Evolutionary conservation across 2,113 vertebrate genomes (phyloP), one percentile per base, ranked within the genome.

Genomic region (Regulus satrapa): DNA sequence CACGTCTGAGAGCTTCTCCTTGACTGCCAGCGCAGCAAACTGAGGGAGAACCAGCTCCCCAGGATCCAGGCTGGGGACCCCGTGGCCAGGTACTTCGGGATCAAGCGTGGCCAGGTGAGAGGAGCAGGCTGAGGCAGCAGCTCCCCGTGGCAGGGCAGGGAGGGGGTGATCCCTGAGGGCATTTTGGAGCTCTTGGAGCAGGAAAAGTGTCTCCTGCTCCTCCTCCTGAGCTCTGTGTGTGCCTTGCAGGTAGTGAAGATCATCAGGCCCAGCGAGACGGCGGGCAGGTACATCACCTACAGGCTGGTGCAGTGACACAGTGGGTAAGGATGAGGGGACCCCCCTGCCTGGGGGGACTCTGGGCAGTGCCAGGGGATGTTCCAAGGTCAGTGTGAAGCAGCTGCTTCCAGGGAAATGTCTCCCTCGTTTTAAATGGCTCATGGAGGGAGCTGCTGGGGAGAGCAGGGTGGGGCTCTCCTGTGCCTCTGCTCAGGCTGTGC

Each of bases 51-150:
- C 95, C 99, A 99, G 96, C 97, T 99, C 58, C 99, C 99, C 3
- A 98, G 99, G 95, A 99, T 99, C 85, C 99, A 99, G 96, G 99
- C 99, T 0, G 99, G 99, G 14, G 99, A 99, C 95, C 99, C 99
- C 0, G 99, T 99, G 71, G 99, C 99, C 8, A 98, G 99, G 9
- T 99, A 99, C 97, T 99, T 99, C 1, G 99, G 99, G 24, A 98
- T 99, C 88, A 99, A 99, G 91, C 98, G 99, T 58, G 99, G 99
- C 25, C 99, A 99, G 99, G 99, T 99, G 97, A 95, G 97, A 9
- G 28, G 2, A 16, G 4, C 3, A 4, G 23, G 5, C 28, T 31
- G 8, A 1, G 49, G 32, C 21, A 23, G 4, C 46, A 7, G 34
- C 6, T 59, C 13, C 45, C 46, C 4, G 20, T 2, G 12, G 41